Evolutionary conservation across 2,797 vertebrate genomes (phyloP).

Genomic region (Pelodytes ibericus): DNA sequence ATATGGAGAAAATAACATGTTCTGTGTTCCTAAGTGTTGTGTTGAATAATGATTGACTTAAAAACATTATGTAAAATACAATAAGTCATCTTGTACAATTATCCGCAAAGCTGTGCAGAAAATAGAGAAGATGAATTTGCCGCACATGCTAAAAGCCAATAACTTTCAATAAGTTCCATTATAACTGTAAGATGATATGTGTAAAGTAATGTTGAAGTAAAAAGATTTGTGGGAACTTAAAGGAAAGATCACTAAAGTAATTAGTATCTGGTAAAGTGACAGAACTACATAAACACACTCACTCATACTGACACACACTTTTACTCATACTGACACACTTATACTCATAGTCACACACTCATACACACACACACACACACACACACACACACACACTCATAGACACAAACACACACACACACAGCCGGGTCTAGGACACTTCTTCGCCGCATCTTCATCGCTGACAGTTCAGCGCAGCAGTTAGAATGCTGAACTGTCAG

Average conservation of each 20-base stretch:
- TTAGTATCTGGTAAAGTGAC: background rate
- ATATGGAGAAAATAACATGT: conserved; percentile 31
- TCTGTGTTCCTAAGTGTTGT: conserved; percentile 23
- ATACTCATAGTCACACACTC: no score
- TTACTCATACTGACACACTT: no score
- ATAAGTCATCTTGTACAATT: conserved; percentile 23
- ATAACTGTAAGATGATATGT: conserved; percentile 9
- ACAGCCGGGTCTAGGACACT: no score
- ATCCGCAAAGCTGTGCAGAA: background rate
- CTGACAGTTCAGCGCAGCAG: no score
- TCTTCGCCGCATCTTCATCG: no score
- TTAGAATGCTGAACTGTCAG: no score
- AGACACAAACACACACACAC: no score
- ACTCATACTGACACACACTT: no score
- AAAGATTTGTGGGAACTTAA: conserved; percentile 15
- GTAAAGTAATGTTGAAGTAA: conserved; percentile 5
- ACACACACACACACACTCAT: no score
- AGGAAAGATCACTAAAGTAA: conserved; percentile 19
- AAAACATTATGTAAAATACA: conserved; percentile 24
- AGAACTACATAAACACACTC: no score
- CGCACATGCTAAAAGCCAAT: conserved; percentile 13
- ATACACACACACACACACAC: no score
- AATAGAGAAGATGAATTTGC: conserved; percentile 14
- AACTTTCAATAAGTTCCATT: conserved; percentile 11
- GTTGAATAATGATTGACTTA: conserved; percentile 31